Evolutionary conservation across 2,888 invertebrate species (phyloP).

Genomic region (Falcaria lacertinaria): DNA sequence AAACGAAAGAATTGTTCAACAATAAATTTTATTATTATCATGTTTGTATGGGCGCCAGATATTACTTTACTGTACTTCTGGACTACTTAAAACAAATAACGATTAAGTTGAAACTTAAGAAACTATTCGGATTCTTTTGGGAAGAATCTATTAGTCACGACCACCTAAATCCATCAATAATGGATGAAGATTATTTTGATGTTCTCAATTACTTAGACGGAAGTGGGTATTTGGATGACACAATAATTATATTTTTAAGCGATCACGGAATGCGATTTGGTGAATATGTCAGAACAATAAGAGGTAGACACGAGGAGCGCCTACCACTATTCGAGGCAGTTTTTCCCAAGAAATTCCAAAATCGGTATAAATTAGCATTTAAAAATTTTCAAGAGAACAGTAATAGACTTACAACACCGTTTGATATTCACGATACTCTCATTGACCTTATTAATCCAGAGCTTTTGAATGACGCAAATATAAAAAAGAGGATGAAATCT

Average conservation of each 20-base stretch:
- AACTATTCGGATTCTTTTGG: constrained; percentile 91
- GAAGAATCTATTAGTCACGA: constrained; percentile 89
- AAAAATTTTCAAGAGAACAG: constrained; percentile 82
- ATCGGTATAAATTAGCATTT: constrained; percentile 78
- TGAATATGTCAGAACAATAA: constrained; percentile 85
- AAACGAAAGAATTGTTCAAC: constrained; percentile 80
- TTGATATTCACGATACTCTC: constrained; percentile 89
- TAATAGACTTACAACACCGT: constrained; percentile 83
- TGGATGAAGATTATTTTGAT: constrained; percentile 81
- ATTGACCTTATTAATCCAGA: constrained; percentile 80
- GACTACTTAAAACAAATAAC: constrained; percentile 83
- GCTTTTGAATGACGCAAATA: constrained; percentile 26
- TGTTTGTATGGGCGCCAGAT: constrained; percentile 82
- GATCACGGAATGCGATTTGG: constrained; percentile 95
- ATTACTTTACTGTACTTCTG: constrained; percentile 83
- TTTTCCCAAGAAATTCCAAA: constrained; percentile 84
- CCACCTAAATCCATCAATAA: constrained; percentile 83
- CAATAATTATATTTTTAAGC: constrained; percentile 86
- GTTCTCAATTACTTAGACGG: constrained; percentile 75
- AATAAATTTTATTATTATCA: constrained; percentile 78
- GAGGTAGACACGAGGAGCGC: constrained; percentile 90
- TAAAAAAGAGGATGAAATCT: constrained; percentile 34
- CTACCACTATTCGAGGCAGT: constrained; percentile 87
- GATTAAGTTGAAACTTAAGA: constrained; percentile 67
- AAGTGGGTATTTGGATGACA: constrained; percentile 78